Percentiles rank a stretch among this genome's conserved stretches.
Conservation (phyloP, 1,140 invertebrate genomes). For the Kradibia gibbosae region DNA sequence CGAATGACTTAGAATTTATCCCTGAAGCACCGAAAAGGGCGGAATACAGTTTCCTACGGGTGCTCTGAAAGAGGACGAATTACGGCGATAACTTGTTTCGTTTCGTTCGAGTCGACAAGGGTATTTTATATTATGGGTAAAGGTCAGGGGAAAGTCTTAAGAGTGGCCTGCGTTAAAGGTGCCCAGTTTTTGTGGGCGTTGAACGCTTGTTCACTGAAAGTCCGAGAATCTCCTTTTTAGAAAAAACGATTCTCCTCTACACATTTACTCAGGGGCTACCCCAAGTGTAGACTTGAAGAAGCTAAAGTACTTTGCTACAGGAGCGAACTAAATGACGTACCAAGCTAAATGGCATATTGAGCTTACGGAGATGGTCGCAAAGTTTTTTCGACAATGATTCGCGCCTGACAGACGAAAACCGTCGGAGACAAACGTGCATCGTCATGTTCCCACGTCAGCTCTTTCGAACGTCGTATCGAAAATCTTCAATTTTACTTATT, state of each 20-base stretch:
- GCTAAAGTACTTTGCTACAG: too few relatives aligned
- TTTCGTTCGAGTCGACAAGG: background rate
- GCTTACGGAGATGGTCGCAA: background rate
- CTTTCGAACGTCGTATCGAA: background rate
- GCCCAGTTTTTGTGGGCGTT: background rate
- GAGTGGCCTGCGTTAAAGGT: background rate
- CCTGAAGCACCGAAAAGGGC: background rate
- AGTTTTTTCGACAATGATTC: background rate
- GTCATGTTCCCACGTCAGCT: background rate
- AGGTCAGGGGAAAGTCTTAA: background rate
- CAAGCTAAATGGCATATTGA: background rate
- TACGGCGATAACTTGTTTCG: constrained; percentile 8
- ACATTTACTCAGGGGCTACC: background rate
- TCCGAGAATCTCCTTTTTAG: background rate
- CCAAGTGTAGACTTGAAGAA: background rate
- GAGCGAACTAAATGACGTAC: background rate
- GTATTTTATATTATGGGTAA: background rate
- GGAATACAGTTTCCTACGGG: background rate
- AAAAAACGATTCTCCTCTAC: background rate
- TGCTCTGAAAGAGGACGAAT: background rate
- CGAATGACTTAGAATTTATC: constrained; percentile 1
- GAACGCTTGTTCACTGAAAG: background rate
- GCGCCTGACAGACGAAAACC: background rate
- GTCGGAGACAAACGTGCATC: background rate
- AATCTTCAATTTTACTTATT: background rate